These are phyloP conservation scores for Sarcophaga bullata DNA, from an alignment of 1,140 invertebrate species.

Conservation along the genomic window DNA sequence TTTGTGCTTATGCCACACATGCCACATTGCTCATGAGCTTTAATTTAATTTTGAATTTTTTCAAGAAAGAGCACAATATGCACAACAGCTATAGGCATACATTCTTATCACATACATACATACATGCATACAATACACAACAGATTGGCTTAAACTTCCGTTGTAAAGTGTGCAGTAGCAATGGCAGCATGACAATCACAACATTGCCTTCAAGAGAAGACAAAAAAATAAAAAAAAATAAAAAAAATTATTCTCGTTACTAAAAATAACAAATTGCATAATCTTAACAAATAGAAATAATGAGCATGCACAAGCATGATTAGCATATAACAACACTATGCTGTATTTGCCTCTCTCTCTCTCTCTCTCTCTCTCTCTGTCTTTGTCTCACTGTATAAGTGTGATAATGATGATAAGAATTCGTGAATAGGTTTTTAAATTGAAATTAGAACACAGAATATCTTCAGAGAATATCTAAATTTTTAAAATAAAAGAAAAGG, in stretches of 20 bases:
- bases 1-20: neutral
- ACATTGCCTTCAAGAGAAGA: neutral
- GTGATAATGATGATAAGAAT: neutral
- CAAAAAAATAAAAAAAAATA: neutral
- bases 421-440: neutral
- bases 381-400: neutral
- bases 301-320: slow-evolving; percentile 13
- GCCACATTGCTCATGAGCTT: neutral
- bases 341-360: no score
- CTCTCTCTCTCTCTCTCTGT: no score
- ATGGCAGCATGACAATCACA: neutral
- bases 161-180: neutral
- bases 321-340: neutral
- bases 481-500: neutral
- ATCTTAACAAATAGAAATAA: slow-evolving; percentile 14
- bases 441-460: neutral
- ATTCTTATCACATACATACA: no score
- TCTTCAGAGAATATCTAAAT: neutral
- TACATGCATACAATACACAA: neutral
- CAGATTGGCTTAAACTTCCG: neutral
- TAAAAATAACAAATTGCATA: slow-evolving; percentile 10
- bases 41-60: neutral
- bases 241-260: no score
- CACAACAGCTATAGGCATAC: neutral
- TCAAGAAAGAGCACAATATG: neutral